Base-by-base conservation (phyloP, 2,113 vertebrate species). In the Morone saxatilis region DNA sequence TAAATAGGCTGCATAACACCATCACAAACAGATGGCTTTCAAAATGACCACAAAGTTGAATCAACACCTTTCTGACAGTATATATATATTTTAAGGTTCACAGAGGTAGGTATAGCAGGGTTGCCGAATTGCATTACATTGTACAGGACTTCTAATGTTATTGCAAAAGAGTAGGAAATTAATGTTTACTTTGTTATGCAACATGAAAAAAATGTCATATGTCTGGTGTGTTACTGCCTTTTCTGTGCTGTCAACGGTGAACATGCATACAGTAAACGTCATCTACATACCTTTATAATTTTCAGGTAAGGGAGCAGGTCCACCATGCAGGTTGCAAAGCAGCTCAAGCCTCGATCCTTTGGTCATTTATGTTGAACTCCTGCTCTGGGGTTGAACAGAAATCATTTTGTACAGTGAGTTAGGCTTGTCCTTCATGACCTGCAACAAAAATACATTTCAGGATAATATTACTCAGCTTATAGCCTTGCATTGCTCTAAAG, bases 281-380 rank as follows among this genome's bases (percentile, higher is more conserved):
- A 76, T 68, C 13, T 31, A 43, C 40, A 60, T 73, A 73, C 74
- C 59, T 76, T 65, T 47, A 43, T 47, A 51, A 62, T 47, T 48
- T 25, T 71, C 38, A 47, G 41, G 13, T 22, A 25, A 80, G 43
- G 65, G 1, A 31, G 10, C 10, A 68, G 22, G 45, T 50, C 45
- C 41, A 47, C n/a, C 60, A 67, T 67, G 43, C 45, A n/a, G 7
- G 40, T 51, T 74, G 22, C 63, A 57, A 36, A 53, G 47, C 9
- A 4, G 36, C 48, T 63, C 25, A 31, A 57, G 40, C 47, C 36
- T 68, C 25, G n/a, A n/a, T n/a, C 50, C 16, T 22, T 19, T 11
- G 59, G 36, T 51, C 65, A 54, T 31, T 65, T 65, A 31, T 62
- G 0, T 68, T 38, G 60, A 3, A 51, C 47, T 71, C 31, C 22